phyloP scores from a whole-genome alignment of 2,888 invertebrate genomes.

The Sturmia bella region DNA sequence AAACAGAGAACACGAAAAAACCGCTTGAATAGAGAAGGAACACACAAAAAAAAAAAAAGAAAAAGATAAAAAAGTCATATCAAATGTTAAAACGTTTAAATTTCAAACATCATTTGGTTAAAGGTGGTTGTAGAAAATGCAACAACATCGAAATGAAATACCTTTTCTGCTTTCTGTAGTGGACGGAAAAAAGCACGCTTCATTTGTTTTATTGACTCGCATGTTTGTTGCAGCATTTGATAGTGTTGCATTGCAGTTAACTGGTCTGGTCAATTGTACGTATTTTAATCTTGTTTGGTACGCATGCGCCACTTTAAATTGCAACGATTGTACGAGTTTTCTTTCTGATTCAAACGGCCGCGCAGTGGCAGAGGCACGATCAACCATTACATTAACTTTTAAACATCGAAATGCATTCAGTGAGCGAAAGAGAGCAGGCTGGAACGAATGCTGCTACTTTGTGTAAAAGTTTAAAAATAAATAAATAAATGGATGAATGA shows the following conservation, averaged over 20 bases:
- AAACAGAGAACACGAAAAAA: neutral
- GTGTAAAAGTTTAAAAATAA: neutral
- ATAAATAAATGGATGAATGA: neutral
- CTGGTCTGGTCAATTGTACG: constrained; percentile 52
- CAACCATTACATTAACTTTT: constrained; percentile 34
- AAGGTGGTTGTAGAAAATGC: constrained; percentile 54
- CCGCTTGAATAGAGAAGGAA: constrained; percentile 3
- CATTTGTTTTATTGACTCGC: constrained; percentile 69
- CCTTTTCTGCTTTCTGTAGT: neutral
- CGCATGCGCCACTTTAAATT: constrained; percentile 65
- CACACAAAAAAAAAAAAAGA: too few species aligned
- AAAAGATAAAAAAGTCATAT: constrained; percentile 44
- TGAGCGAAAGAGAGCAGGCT: constrained; percentile 14
- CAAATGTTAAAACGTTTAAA: constrained; percentile 66
- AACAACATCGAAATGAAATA: constrained; percentile 18
- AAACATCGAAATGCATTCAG: constrained; percentile 41
- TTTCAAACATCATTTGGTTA: constrained; percentile 66
- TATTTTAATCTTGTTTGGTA: constrained; percentile 50
- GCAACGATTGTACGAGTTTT: constrained; percentile 46
- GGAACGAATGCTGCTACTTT: constrained; percentile 8
- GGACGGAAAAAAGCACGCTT: constrained; percentile 60
- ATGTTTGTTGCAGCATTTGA: constrained; percentile 35
- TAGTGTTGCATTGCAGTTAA: constrained; percentile 55
- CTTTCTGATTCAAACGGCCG: constrained; percentile 18
- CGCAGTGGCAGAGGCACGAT: constrained; percentile 26